A percentile compares a stretch with the other conserved stretches of the same genome.
Conservation (phyloP, 2,888 invertebrate species). For the Drosophila flavopinicola region DNA sequence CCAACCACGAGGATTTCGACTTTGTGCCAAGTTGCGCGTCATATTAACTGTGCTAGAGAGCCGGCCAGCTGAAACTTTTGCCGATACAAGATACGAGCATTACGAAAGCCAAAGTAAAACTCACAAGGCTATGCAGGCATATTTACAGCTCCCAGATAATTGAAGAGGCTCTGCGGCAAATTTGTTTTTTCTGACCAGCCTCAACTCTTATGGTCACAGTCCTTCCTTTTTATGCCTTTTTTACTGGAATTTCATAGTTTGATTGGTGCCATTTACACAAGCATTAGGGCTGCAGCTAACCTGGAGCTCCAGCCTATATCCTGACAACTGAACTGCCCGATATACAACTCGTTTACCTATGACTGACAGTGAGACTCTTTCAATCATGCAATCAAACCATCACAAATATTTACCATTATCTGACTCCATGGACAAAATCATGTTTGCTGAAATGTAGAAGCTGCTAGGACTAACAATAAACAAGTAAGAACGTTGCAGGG, state of each 20-base stretch:
- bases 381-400: too few species aligned
- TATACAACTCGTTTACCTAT: too few species aligned
- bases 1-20: conserved; percentile 26
- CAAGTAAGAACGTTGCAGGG: too few species aligned
- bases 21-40: conserved; percentile 26
- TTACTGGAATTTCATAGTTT: conserved; percentile 8
- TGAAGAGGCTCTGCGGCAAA: conserved; percentile 9
- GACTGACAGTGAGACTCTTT: too few species aligned
- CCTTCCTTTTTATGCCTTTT: neutral
- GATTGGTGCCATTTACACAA: neutral
- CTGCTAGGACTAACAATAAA: too few species aligned
- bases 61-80: conserved; percentile 21
- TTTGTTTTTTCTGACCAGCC: conserved; percentile 7
- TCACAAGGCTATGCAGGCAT: conserved; percentile 22
- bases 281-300: too few species aligned
- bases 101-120: conserved; percentile 1
- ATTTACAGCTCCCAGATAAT: conserved; percentile 19
- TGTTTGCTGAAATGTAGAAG: too few species aligned
- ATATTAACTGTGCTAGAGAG: conserved; percentile 29
- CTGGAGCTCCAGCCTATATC: too few species aligned
- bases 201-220: too few species aligned
- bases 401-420: too few species aligned
- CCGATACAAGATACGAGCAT: conserved; percentile 25
- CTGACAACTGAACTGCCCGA: too few species aligned
- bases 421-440: too few species aligned